These are phyloP conservation scores for Morpho achilles DNA, from an alignment of 2,888 invertebrate genomes.

Conservation along the genomic window DNA sequence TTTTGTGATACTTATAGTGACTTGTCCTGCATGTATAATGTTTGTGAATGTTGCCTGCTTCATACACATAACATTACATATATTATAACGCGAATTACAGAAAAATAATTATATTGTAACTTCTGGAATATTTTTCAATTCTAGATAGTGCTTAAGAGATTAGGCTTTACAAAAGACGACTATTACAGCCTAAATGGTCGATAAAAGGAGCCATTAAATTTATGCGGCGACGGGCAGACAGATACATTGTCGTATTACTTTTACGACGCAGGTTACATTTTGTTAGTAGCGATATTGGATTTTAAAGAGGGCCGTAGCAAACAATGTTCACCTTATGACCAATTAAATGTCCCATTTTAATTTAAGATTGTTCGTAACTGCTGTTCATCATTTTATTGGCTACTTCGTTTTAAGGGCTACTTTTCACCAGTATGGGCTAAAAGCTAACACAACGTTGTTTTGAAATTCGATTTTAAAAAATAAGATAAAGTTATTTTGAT, in stretches of 20 bases:
- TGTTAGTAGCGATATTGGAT: slow-evolving; percentile 21
- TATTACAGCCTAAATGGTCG: slow-evolving; percentile 54
- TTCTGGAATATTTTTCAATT: neutral
- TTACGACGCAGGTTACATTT: slow-evolving; percentile 19
- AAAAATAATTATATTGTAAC: too few species aligned
- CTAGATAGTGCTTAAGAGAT: slow-evolving; percentile 44
- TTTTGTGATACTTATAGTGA: too few species aligned
- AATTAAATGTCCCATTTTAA: slow-evolving; percentile 1
- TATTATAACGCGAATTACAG: too few species aligned
- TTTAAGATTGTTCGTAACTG: slow-evolving; percentile 1
- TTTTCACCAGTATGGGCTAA: neutral
- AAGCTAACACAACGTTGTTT: too few species aligned
- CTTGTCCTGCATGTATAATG: too few species aligned
- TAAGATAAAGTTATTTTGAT: too few species aligned
- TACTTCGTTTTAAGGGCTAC: neutral
- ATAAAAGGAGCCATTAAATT: slow-evolving; percentile 65
- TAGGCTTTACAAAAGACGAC: slow-evolving; percentile 46
- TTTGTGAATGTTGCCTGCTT: too few species aligned
- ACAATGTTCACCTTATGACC: slow-evolving; percentile 16
- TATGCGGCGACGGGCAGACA: slow-evolving; percentile 47
- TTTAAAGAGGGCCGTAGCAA: slow-evolving; percentile 19
- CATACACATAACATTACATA: too few species aligned
- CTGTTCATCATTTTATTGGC: neutral
- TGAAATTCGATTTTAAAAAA: too few species aligned
- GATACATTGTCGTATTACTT: slow-evolving; percentile 43